Conservation (phyloP, 1,140 invertebrate genomes). For the Bicyclus anynana region DNA sequence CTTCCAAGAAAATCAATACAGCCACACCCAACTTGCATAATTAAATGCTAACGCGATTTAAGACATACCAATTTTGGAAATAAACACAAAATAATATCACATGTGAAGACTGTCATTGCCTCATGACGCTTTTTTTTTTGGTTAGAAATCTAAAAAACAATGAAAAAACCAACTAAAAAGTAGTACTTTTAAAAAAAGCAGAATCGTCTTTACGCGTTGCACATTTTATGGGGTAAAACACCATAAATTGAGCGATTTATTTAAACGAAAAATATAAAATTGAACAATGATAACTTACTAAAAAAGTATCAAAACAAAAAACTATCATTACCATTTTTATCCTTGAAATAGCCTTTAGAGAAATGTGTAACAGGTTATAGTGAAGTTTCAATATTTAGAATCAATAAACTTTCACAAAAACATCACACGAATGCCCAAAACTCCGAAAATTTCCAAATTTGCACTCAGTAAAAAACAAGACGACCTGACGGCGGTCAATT, state of each 20-base stretch:
- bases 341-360: conserved; percentile 23
- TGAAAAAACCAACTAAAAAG: conserved; percentile 64
- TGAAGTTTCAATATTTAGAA: not conserved
- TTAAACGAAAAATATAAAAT: conserved; percentile 47
- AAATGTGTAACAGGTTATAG: conserved; percentile 9
- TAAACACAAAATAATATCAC: conserved; percentile 53
- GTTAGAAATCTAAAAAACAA: conserved; percentile 74
- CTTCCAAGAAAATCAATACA: conserved; percentile 77
- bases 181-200: conserved; percentile 28
- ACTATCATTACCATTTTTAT: conserved; percentile 76
- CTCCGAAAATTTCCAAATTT: conserved; percentile 45
- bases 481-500: conserved; percentile 71
- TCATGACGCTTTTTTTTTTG: conserved; percentile 71
- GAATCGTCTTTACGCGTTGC: not conserved
- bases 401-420: conserved; percentile 28
- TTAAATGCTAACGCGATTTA: conserved; percentile 43
- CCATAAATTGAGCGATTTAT: conserved; percentile 10
- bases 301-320: conserved; percentile 78
- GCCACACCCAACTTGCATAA: conserved; percentile 77
- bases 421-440: conserved; percentile 37
- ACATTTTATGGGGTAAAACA: conserved; percentile 11
- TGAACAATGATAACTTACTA: conserved; percentile 61
- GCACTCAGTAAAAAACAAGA: conserved; percentile 58
- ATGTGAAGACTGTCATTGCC: conserved; percentile 60
- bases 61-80: conserved; percentile 29